Evolutionary conservation across 1,140 invertebrate genomes (phyloP).

Genomic region (Odontomachus brunneus): DNA sequence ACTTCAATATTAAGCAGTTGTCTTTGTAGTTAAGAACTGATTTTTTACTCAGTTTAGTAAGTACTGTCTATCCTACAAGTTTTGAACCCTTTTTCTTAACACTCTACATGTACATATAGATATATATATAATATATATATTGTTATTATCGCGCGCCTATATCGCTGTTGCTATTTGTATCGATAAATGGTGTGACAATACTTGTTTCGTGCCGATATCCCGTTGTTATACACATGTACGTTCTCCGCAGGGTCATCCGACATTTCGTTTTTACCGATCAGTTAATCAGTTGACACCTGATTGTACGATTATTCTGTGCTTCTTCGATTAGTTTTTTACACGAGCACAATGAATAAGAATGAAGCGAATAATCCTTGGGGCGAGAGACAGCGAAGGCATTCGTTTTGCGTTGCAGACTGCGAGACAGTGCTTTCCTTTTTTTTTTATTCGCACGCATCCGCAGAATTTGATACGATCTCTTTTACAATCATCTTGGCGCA

Average conservation of each 20-base stretch:
- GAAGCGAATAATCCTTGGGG: constrained; percentile 12
- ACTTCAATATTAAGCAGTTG: too few relatives aligned
- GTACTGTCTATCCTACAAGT: too few relatives aligned
- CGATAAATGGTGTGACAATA: constrained; percentile 65
- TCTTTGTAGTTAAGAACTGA: too few relatives aligned
- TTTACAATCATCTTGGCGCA: not conserved
- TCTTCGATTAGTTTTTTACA: not conserved
- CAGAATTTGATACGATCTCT: constrained; percentile 15
- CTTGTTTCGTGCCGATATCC: constrained; percentile 62
- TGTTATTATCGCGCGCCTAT: constrained; percentile 54
- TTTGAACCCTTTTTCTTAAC: too few relatives aligned
- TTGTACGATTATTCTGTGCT: not conserved
- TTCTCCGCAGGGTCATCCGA: constrained; percentile 27
- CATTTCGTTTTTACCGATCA: not conserved
- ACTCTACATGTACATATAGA: too few relatives aligned
- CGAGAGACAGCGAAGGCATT: too few relatives aligned
- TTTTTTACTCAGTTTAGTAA: too few relatives aligned
- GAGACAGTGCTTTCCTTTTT: not conserved
- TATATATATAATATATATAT: constrained; percentile 31
- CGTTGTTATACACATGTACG: constrained; percentile 26
- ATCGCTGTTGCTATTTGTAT: constrained; percentile 67
- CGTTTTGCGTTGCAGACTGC: too few relatives aligned
- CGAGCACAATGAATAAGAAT: constrained; percentile 23
- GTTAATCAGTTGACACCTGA: not conserved
- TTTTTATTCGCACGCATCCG: not conserved